Evolutionary conservation across 2,113 vertebrate genomes (phyloP).

Genomic region (Cyprinodon variegatus): DNA sequence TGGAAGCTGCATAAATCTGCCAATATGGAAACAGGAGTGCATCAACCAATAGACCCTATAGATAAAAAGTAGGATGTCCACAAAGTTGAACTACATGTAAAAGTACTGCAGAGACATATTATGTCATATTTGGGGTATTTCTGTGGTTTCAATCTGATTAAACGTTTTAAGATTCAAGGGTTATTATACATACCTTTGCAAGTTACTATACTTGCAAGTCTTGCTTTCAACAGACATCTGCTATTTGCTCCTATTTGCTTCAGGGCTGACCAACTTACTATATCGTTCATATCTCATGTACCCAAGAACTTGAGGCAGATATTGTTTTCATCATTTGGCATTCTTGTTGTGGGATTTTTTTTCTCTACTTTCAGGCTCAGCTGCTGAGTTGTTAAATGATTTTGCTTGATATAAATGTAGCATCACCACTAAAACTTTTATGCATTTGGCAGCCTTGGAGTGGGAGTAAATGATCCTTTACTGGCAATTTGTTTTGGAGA

Average conservation of each 20-base stretch:
- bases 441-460: constrained; percentile 50
- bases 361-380: constrained; percentile 23
- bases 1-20: no score
- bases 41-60: no score
- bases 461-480: constrained; percentile 41
- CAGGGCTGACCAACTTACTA: neutral
- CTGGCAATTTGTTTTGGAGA: constrained; percentile 54
- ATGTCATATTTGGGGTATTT: no score
- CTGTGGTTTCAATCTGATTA: no score
- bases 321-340: constrained; percentile 29
- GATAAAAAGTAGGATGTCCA: no score
- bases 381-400: constrained; percentile 46
- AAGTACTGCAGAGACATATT: no score
- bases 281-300: constrained; percentile 15
- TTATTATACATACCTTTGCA: no score
- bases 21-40: no score
- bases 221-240: neutral
- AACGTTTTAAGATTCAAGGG: no score
- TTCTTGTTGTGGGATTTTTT: constrained; percentile 34
- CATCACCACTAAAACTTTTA: constrained; percentile 33
- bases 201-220: neutral
- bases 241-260: neutral
- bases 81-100: no score
- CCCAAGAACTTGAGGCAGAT: constrained; percentile 13
- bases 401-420: constrained; percentile 23